These are phyloP conservation scores for Saimiri boliviensis DNA, from an alignment of 2,113 vertebrate species.

Conservation along the genomic window DNA sequence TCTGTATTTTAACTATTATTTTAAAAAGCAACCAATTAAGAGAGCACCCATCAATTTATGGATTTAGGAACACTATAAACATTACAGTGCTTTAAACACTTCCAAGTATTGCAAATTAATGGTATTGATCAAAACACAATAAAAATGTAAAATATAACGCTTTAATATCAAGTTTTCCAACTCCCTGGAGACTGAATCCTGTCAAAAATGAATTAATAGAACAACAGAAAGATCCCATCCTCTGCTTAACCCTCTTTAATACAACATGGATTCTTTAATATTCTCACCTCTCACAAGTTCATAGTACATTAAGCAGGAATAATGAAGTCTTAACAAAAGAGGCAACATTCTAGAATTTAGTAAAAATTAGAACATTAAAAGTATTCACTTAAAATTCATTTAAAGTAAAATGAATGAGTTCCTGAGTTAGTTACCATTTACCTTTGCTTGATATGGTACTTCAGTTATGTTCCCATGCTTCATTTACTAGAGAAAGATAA, in stretches of 20 bases:
- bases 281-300: background rate
- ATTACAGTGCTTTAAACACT: background rate
- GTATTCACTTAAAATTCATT: background rate
- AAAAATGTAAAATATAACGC: background rate
- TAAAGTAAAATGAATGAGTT: background rate
- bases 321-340: background rate
- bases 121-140: background rate
- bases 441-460: background rate
- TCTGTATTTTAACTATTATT: background rate
- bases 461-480: slow-evolving; percentile 20
- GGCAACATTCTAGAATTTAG: background rate
- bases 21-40: slow-evolving; percentile 31
- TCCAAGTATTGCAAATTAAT: background rate
- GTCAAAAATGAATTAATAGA: background rate
- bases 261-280: background rate
- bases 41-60: background rate
- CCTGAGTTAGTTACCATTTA: background rate
- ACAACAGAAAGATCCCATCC: background rate
- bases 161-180: background rate
- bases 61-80: slow-evolving; percentile 1
- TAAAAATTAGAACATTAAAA: background rate
- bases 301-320: background rate
- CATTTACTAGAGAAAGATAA: slow-evolving; percentile 43
- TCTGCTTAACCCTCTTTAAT: background rate
- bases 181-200: background rate